These are phyloP conservation scores for Clistopyga incitator DNA, from an alignment of 2,888 invertebrate species.

Conservation along the genomic window DNA sequence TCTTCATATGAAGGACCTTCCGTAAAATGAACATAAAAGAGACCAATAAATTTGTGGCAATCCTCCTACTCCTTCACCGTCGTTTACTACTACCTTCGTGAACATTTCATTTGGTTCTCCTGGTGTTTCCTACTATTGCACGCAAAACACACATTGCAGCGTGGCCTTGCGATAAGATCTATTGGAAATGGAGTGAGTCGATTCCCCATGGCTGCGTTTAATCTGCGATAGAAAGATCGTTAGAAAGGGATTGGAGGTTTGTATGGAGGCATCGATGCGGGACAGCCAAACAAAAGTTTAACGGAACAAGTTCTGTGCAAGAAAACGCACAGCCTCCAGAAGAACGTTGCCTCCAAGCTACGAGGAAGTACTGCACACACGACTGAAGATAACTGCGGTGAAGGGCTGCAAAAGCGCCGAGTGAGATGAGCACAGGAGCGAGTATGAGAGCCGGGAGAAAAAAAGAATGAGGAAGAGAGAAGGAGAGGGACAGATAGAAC, in stretches of 20 bases:
- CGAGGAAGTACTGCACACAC: constrained; percentile 40
- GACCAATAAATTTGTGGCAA: constrained; percentile 11
- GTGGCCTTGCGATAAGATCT: constrained; percentile 17
- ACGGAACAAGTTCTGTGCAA: neutral
- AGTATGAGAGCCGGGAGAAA: constrained; percentile 20
- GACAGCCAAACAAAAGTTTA: constrained; percentile 28
- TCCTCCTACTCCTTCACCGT: constrained; percentile 50
- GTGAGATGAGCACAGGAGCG: constrained; percentile 52
- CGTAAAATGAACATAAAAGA: too few species aligned
- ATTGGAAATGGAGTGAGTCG: constrained; percentile 13
- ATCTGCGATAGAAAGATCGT: neutral
- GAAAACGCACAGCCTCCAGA: constrained; percentile 46
- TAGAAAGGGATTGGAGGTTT: constrained; percentile 7
- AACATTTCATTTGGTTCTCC: neutral
- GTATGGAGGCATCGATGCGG: constrained; percentile 32
- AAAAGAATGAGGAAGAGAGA: constrained; percentile 30
- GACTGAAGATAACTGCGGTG: constrained; percentile 34
- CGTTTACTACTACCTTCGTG: constrained; percentile 56
- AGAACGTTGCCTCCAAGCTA: constrained; percentile 55
- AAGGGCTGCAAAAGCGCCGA: constrained; percentile 45
- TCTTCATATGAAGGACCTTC: too few species aligned
- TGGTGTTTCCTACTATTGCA: neutral
- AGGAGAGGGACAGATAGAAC: constrained; percentile 66
- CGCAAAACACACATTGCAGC: neutral
- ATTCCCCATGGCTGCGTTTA: neutral